Evolutionary conservation across 2,888 invertebrate genomes (phyloP), one percentile per base, ranked within the genome.

Genomic region (Mamestra brassicae): DNA sequence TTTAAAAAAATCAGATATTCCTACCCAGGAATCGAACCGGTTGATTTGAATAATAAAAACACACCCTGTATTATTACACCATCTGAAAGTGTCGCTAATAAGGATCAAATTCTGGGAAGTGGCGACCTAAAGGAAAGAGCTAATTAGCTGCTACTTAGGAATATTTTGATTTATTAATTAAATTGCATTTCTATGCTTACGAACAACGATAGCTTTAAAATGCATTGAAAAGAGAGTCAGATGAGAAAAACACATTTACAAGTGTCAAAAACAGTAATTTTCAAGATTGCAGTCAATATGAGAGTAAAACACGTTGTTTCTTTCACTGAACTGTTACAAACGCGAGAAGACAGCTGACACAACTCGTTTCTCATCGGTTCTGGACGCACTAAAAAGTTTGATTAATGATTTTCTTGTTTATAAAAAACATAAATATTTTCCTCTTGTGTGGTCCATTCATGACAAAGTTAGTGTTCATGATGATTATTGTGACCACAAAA

Each of bases 381-480:
- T 15, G 36, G 69, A 61, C 55, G 3, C 17, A 57, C 38, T 42
- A 7, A 64, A 13, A 55, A 68, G 42, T 45, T 74, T 81, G 84
- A 80, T 81, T 74, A 80, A 81, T 81, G 81, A 60, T 81, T 64
- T 76, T 72, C 66, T 75, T 67, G 67, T 76, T 83, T 67, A 71
- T 54, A 57, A 42, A 74, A 55, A 45, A 15, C 42, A n/a, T 76
- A 26, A 45, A n/a, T 36, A 55, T 55, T 80, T 73, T 76, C 74
- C 52, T 58, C 57, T 0, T 52, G 81, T 76, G 76, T 74, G 76
- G 76, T 76, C 79, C n/a, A 42, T 11, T 11, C 36, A 57, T 11
- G 55, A 55, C 26, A 52, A 13, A 6, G 34, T 4, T 4, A 34
- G 15, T 38, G 54, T 26, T 60, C 3, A 36, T 38, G 15, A 3